Base-by-base conservation (phyloP, 2,113 vertebrate species). In the Mohoua ochrocephala region DNA sequence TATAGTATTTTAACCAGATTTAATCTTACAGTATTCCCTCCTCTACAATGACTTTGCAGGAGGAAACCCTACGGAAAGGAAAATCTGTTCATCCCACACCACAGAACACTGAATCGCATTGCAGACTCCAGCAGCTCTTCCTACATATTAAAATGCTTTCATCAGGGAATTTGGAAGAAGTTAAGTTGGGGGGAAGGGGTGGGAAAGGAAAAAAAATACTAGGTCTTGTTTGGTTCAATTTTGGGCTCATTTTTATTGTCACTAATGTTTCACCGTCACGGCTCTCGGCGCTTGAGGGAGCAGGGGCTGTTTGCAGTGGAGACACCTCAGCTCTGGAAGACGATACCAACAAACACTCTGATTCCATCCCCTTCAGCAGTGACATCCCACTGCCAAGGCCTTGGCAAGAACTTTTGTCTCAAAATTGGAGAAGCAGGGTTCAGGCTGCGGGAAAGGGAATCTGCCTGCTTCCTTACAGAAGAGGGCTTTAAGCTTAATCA, bases 31-130 rank as follows among this genome's bases (percentile, higher is more conserved):
- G 56, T 57, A 86, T 91, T 92, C 78, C 61, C 69, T 59, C 67
- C 57, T 84, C 79, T 93, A 94, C 95, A 96, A 79, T 95, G 93
- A 95, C 91, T 96, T 96, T 94, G 91, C 92, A 95, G 67, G 56
- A 93, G 92, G 91, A 97, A 94, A 94, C 86, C 94, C 79, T 86
- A 74, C 4, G 0, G 87, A 97, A 97, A 92, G 50, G 53, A 84
- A 85, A 97, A 95, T 89, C 88, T 94, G 84, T 89, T 89, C 92
- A 80, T 87, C 92, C 95, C 90, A 92, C 57, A 84, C 65, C 77
- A 63, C 90, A 82, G 91, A 96, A 97, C 79, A 70, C 76, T 81
- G 84, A 91, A 89, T 92, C 1, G 52, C 47, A 17, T 23, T 76
- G 94, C 61, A 78, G 87, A 89, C 88, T 80, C 71, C 67, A 44